phyloP scores from a whole-genome alignment of 2,797 vertebrate genomes.

The Pantherophis alleghaniensis region DNA sequence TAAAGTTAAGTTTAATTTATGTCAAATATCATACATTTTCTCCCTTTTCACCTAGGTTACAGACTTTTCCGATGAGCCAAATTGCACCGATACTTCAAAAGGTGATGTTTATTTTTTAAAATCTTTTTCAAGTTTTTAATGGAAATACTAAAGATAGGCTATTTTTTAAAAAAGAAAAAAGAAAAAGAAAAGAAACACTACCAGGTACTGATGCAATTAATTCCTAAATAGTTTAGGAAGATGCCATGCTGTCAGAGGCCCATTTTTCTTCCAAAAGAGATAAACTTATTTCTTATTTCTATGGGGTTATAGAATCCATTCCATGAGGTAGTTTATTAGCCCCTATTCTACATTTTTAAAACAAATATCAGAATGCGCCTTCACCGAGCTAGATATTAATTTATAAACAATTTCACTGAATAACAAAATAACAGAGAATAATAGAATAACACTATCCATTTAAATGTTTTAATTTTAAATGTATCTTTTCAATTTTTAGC shows the following conservation, averaged over 20 bases:
- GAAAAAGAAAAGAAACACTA: background rate
- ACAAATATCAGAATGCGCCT: background rate
- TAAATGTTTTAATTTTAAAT: background rate
- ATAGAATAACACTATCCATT: background rate
- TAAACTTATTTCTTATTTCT: background rate
- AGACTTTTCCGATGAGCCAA: constrained; percentile 26
- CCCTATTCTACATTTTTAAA: background rate
- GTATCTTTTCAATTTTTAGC: background rate
- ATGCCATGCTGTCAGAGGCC: background rate
- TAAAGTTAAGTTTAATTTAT: constrained; percentile 37
- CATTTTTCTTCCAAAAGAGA: background rate
- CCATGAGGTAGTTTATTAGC: background rate
- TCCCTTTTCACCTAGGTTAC: background rate
- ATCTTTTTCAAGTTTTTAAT: constrained; percentile 39
- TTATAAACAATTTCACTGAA: background rate
- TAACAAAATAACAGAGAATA: background rate
- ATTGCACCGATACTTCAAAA: constrained; percentile 26
- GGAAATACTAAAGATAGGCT: constrained; percentile 25
- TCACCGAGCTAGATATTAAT: background rate
- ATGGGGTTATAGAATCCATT: background rate
- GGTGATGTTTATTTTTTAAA: constrained; percentile 19
- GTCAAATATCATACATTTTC: background rate
- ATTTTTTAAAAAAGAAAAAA: constrained; percentile 18
- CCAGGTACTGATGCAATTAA: background rate
- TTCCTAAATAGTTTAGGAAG: background rate